Evolutionary conservation across 2,113 vertebrate species (phyloP), one percentile per base, ranked within the genome.

Genomic region (Paramisgurnus dabryanus): DNA sequence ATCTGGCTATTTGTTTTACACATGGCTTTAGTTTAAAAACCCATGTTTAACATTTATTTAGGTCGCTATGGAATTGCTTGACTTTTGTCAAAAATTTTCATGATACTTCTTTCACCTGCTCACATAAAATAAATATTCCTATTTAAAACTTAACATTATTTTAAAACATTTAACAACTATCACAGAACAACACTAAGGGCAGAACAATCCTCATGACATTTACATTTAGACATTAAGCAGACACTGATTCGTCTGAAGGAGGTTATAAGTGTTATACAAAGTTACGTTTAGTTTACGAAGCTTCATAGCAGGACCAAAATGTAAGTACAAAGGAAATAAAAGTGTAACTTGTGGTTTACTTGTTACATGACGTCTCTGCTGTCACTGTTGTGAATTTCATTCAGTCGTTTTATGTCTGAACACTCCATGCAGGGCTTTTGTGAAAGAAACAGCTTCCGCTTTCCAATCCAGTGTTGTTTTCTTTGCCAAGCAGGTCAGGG

Each of bases 401-500:
- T 58, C 55, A 18, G 55, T 7, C 55, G 18, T 7, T 18, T 6
- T n/a, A 58, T n/a, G 55, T 6, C n/a, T 7, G 8, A 18, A 7
- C 27, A 34, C 27, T 34, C 27, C 27, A 34, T 34, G 27, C 27
- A 34, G 27, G 2, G 4, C 65, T 84, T 74, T 82, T 81, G 84
- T 86, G 86, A 88, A 91, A 77, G 90, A 40, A 18, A 18, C 12
- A 89, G 87, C 82, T 84, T 7, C 2, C 68, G 79, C 61, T 81
- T 86, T 80, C 81, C 79, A 80, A 85, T 80, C 77, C 1, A 61
- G 76, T 80, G 70, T 82, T 81, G 84, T 82, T 91, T 91, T 91
- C 89, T 90, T 91, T 89, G 87, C 89, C 67, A 47, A 0, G 2
- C 70, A 80, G 43, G 8, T 64, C 74, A 65, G 81, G 71, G 71